Base-by-base conservation (phyloP, 1,140 invertebrate species). In the Phymorhynchus buccinoides region DNA sequence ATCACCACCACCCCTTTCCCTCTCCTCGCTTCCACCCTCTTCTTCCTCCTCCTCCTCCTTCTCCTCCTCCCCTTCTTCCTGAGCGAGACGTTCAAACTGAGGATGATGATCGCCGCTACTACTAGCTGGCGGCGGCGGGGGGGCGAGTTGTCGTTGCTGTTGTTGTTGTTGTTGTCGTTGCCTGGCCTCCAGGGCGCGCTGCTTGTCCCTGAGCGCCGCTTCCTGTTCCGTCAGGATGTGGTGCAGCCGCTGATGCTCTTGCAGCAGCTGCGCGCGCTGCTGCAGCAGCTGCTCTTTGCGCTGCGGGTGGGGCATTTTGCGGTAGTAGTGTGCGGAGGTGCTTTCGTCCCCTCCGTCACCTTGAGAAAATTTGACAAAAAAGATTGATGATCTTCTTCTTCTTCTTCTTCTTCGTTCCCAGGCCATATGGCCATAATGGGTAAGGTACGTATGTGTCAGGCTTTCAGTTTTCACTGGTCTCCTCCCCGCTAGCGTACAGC, bases 201-300 rank as follows among this genome's bases (percentile, higher is more conserved):
- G 86, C 62, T 86, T 85, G 16, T 80, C 44, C 22, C 62, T 32
- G 68, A 89, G 82, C 66, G 85, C 78, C 66, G 81, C 44, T 68
- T 89, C 86, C 62, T 89, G 87, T 30, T 88, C 84, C 18, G 41
- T 73, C 42, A 89, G 71, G 62, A 88, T 75, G n/a, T 86, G 42
- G 48, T 83, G 80, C 35, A 89, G 80, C n/a, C 85, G 75, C n/a
- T 86, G 78, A 35, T 89, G 89, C 62, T 89, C 89, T 30, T 88
- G 84, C 22, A 89, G 62, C 9, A 89, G 77, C 18, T 80, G 68
- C 32, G 88, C 85, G 30, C 89, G 44, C 84, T 89, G 89, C 27
- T 85, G 85, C 37, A 89, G 52, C 32, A 89, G 80, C 80, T 88
- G 86, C 3, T 82, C 66, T 39, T 88, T 89, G 22, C 88, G 79